These are phyloP conservation scores for Acanthurus leucopareius DNA, from an alignment of 2,797 vertebrate genomes.

Conservation along the genomic window DNA sequence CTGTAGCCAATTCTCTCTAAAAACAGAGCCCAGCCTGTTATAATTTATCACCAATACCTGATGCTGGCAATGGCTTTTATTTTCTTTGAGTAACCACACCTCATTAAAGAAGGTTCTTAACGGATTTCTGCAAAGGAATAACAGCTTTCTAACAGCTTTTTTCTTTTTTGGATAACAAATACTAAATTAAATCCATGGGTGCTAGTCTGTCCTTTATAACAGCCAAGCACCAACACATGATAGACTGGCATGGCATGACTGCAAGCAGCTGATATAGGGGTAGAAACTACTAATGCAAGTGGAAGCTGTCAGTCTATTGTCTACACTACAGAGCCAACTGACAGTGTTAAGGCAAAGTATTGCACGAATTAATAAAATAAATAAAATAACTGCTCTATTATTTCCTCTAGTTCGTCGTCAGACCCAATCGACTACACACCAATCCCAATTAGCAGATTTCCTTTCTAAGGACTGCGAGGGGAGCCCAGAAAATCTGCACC, in stretches of 20 bases:
- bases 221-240: slow-evolving; percentile 38
- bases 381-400: slow-evolving; percentile 35
- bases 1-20: slow-evolving; percentile 24
- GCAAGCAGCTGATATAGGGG: slow-evolving; percentile 55
- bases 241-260: slow-evolving; percentile 44
- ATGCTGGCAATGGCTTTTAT: background rate
- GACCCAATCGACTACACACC: slow-evolving; percentile 61
- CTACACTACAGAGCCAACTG: slow-evolving; percentile 12
- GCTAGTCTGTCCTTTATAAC: slow-evolving; percentile 4
- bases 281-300: slow-evolving; percentile 40
- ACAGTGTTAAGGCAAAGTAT: slow-evolving; percentile 35
- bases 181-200: slow-evolving; percentile 21
- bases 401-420: slow-evolving; percentile 50
- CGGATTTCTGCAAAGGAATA: background rate
- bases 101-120: slow-evolving; percentile 14
- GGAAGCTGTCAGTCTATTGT: slow-evolving; percentile 31
- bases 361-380: slow-evolving; percentile 37
- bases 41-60: slow-evolving; percentile 4
- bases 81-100: slow-evolving; percentile 1
- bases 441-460: slow-evolving; percentile 76
- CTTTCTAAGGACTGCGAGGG: slow-evolving; percentile 47
- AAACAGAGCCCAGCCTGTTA: slow-evolving; percentile 21
- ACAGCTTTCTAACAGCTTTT: background rate
- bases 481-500: slow-evolving; percentile 59
- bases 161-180: slow-evolving; percentile 11